These are phyloP conservation scores for Gymnothorax reevesii DNA, from an alignment of 2,797 vertebrate genomes.

Conservation along the genomic window DNA sequence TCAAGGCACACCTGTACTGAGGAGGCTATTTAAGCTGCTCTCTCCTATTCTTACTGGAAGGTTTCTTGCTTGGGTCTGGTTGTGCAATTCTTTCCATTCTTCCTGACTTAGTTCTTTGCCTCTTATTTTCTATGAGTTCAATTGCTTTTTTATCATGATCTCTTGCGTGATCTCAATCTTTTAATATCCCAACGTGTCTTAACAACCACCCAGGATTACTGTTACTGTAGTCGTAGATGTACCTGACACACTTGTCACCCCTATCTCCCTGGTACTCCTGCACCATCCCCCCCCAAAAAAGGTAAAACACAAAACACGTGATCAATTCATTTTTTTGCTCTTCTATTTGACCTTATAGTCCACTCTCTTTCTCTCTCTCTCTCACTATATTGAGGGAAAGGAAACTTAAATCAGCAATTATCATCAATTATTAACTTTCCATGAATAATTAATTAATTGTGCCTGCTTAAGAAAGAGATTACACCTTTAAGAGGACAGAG, in stretches of 20 bases:
- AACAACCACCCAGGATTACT: too few species aligned
- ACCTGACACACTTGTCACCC: background rate
- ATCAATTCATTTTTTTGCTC: constrained; percentile 35
- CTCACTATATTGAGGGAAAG: constrained; percentile 71
- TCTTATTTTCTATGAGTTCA: too few species aligned
- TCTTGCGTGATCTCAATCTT: too few species aligned
- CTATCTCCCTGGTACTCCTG: background rate
- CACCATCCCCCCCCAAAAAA: constrained; percentile 13
- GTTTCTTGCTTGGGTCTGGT: too few species aligned
- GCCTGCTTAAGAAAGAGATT: constrained; percentile 53
- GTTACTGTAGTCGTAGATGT: too few species aligned
- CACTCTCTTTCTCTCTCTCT: constrained; percentile 45
- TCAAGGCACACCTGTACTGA: too few species aligned
- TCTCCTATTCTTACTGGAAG: too few species aligned
- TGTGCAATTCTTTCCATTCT: too few species aligned
- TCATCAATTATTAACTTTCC: constrained; percentile 88
- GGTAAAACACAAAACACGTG: constrained; percentile 33
- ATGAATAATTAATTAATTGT: constrained; percentile 88
- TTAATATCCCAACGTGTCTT: too few species aligned
- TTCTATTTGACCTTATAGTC: constrained; percentile 50
- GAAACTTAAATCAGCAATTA: constrained; percentile 89
- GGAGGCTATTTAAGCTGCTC: too few species aligned
- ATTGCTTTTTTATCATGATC: too few species aligned
- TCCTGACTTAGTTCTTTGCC: too few species aligned
- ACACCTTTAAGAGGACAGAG: constrained; percentile 62